Evolutionary conservation across 2,888 invertebrate species (phyloP), one percentile per base, ranked within the genome.

Genomic region (Anticlea derivata): DNA sequence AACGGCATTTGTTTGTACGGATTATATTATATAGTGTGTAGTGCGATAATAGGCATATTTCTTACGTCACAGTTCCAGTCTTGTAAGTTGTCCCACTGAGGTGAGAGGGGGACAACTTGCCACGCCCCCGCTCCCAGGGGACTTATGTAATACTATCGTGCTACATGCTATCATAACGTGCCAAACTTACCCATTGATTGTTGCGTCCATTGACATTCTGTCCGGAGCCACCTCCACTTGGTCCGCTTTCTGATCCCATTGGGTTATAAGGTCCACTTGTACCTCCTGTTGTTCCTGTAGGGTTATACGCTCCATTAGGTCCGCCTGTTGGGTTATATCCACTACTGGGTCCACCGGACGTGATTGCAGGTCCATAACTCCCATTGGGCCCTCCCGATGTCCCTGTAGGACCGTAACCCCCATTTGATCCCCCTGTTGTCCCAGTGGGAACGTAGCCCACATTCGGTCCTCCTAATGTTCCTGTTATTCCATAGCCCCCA

Each of bases 171-270:
- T n/a, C n/a, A n/a, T n/a, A n/a, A n/a, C n/a, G n/a, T n/a, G n/a
- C n/a, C n/a, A n/a, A 3, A 27, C 67, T 70, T 66, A 77, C 77
- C 63, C 63, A 62, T 58, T 70, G 61, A 43, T 59, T 61, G 38
- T 64, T 50, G 27, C 50, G 46, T 39, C 63, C 58, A 13, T 34
- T 31, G 24, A 29, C 60, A 30, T 43, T 34, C 29, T 45, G 45
- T 22, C 27, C 27, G 26, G 49, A 1, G 46, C 46, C 1, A 44
- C 39, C 45, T 5, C 17, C 49, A 31, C 34, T 39, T 0, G 39
- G 27, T 17, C 17, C 17, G 2, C 17, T 4, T 17, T 2, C 2
- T 3, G 17, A 3, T 2, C 17, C 17, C 17, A 4, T 17, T 17
- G 17, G 17, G 2, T 4, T 4, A 17, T 17, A 17, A 4, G 35